Evolutionary conservation across 2,888 invertebrate species (phyloP).

Genomic region (Campopleginae sp.): DNA sequence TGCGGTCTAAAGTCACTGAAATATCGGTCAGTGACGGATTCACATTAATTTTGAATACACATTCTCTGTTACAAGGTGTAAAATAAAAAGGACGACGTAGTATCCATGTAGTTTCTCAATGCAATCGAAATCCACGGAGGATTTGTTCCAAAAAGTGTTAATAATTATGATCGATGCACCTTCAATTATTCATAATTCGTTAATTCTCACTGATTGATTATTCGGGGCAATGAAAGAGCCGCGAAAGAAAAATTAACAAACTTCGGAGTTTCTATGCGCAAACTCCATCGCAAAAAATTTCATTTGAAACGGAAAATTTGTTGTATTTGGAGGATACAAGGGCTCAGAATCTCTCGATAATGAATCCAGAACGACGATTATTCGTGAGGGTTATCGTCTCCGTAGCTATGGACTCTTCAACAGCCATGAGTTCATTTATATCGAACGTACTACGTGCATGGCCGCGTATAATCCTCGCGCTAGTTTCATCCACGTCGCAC

Average conservation of each 20-base stretch:
- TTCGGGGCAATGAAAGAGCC: too few species aligned
- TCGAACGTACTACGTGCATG: neutral
- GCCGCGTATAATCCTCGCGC: neutral
- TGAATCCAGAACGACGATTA: neutral
- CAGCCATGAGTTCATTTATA: neutral
- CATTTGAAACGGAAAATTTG: neutral
- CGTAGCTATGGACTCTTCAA: slow-evolving; percentile 5
- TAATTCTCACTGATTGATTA: too few species aligned
- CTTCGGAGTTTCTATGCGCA: neutral
- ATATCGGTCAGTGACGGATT: neutral
- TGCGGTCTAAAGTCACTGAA: neutral
- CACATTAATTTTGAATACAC: neutral
- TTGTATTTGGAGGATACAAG: neutral
- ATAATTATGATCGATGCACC: neutral
- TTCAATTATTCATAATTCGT: neutral
- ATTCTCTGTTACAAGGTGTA: neutral
- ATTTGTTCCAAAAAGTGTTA: neutral
- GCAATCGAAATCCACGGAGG: neutral
- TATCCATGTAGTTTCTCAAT: neutral
- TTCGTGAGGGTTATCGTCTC: slow-evolving; percentile 2
- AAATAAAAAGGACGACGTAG: neutral
- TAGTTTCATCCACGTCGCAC: neutral
- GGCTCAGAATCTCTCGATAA: neutral
- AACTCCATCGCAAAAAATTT: neutral
- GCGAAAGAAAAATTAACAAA: neutral